Evolutionary conservation across 1,140 invertebrate species (phyloP), one percentile per base, ranked within the genome.

Genomic region (Magallana gigas): DNA sequence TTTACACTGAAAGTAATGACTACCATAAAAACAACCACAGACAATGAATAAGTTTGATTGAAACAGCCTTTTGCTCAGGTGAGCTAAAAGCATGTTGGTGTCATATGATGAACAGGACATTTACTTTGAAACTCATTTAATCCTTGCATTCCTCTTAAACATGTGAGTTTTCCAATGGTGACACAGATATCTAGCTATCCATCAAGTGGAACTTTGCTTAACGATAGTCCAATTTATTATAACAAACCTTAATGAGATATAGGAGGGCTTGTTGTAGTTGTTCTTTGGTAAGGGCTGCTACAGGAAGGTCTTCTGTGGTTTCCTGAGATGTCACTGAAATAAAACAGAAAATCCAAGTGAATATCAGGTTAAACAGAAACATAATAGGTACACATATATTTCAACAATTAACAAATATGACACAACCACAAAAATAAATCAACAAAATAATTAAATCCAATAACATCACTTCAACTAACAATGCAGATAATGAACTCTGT

Each of bases 211-310:
- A 48, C 36, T 48, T 48, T 48, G 36, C 36, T 48, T 48, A 48
- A 48, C 36, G 5, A 48, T 48, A 48, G 36, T 5, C 2, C 36
- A 48, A 48, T 36, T 36, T 8, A 7, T 64, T 14, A 68, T 23
- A 18, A 68, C 64, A n/a, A 9, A 94, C 92, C 93, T 97, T 97
- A 56, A 98, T 95, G 84, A 98, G 95, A 95, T 98, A 97, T 91
- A 97, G 96, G 88, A 98, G 96, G 82, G 98, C 97, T 95, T 98
- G 98, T 62, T 98, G 96, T 80, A 98, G 95, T 93, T 98, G 98
- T 93, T 97, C 97, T 93, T 96, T 96, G 23, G 97, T 98, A 18
- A 98, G 95, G 6, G 97, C 97, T 92, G 91, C 91, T 18, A 93
- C 85, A 85, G 91, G 88, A 71, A 91, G 60, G 57, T 71, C 68